A percentile compares a stretch with the other conserved stretches of the same genome.
phyloP scores from a whole-genome alignment of 2,888 invertebrate genomes.

The Dicycla oo region DNA sequence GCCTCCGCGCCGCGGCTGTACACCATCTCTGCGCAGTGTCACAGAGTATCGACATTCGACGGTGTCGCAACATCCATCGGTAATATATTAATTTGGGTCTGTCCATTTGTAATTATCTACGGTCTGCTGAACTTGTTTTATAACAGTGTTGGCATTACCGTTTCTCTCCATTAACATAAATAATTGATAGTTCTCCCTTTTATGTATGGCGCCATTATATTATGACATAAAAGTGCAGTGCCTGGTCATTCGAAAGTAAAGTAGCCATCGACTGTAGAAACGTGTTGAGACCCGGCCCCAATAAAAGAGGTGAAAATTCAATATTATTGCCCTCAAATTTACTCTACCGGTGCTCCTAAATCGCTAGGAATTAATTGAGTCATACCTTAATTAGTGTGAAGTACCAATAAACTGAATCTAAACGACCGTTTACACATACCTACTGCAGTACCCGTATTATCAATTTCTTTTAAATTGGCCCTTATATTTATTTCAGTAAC shows the following conservation, averaged over 20 bases:
- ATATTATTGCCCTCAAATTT: constrained; percentile 19
- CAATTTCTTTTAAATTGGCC: constrained; percentile 84
- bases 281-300: constrained; percentile 12
- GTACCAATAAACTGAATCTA: constrained; percentile 65
- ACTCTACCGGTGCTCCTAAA: background rate
- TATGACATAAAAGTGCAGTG: constrained; percentile 29
- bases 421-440: constrained; percentile 68
- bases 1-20: constrained; percentile 32
- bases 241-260: constrained; percentile 35
- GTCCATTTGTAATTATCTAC: constrained; percentile 69
- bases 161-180: constrained; percentile 42
- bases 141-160: constrained; percentile 35
- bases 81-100: constrained; percentile 68
- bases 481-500: constrained; percentile 83
- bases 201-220: constrained; percentile 18
- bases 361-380: constrained; percentile 52
- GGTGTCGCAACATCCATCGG: constrained; percentile 69
- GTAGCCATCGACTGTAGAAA: constrained; percentile 11
- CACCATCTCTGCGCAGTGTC: constrained; percentile 57
- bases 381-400: constrained; percentile 62
- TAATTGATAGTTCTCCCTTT: constrained; percentile 34
- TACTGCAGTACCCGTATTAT: constrained; percentile 78
- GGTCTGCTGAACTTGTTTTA: constrained; percentile 69
- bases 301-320: constrained; percentile 36
- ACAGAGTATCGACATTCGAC: constrained; percentile 59